Conservation (phyloP, 1,140 invertebrate genomes). For the Piezodorus guildinii region DNA sequence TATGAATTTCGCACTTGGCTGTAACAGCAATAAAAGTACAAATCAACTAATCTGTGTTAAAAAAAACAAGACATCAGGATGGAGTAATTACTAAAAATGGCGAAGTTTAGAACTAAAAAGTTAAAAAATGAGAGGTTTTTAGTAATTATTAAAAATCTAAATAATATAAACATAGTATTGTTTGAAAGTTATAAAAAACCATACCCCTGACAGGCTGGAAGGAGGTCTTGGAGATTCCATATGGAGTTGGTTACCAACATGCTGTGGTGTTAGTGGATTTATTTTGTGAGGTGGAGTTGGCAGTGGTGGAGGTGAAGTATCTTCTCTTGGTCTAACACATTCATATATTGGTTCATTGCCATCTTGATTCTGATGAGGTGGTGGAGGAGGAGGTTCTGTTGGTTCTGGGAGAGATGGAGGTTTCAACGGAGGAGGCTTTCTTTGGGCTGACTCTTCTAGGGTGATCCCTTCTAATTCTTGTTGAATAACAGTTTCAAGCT, state of each 20-base stretch:
- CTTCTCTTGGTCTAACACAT: constrained; percentile 57
- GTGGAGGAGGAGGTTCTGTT: constrained; percentile 56
- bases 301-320: constrained; percentile 38
- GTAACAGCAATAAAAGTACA: too few relatives aligned
- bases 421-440: constrained; percentile 21
- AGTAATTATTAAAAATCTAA: too few relatives aligned
- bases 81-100: too few relatives aligned
- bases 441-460: constrained; percentile 20
- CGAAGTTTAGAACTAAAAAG: too few relatives aligned
- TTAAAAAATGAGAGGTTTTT: too few relatives aligned
- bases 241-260: constrained; percentile 3
- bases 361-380: constrained; percentile 36
- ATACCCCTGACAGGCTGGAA: constrained; percentile 31
- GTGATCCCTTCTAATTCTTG: constrained; percentile 37
- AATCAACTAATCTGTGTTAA: too few relatives aligned
- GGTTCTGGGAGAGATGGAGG: constrained; percentile 54
- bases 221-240: constrained; percentile 20
- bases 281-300: constrained; percentile 36
- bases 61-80: too few relatives aligned
- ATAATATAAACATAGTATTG: too few relatives aligned
- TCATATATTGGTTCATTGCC: constrained; percentile 70
- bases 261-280: constrained; percentile 31
- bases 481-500: constrained; percentile 48
- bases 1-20: too few relatives aligned
- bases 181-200: constrained; percentile 3